Conservation (phyloP, 1,140 invertebrate species). For the Drosophila erecta region DNA sequence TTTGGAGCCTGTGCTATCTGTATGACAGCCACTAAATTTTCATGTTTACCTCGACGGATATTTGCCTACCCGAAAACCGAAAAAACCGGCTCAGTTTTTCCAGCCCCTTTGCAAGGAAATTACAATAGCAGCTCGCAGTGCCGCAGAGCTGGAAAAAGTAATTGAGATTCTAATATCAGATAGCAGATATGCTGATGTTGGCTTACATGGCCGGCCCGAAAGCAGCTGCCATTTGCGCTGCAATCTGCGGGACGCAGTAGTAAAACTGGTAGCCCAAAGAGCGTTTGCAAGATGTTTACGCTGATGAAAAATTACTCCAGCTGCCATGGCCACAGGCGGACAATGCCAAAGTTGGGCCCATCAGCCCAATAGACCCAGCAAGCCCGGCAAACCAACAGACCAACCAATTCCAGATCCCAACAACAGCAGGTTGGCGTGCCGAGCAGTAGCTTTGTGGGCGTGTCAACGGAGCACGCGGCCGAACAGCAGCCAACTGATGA, state of each 20-base stretch:
- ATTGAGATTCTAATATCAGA: slow-evolving; percentile 82
- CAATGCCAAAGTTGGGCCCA: slow-evolving; percentile 13
- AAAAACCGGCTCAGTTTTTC: slow-evolving; percentile 46
- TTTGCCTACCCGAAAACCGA: slow-evolving; percentile 51
- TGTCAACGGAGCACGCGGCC: slow-evolving; percentile 42
- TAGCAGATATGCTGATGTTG: slow-evolving; percentile 65
- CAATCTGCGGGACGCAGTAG: slow-evolving; percentile 21
- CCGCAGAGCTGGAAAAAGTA: slow-evolving; percentile 72
- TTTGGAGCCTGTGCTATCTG: slow-evolving; percentile 12
- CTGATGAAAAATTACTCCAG: slow-evolving; percentile 79
- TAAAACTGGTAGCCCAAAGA: slow-evolving; percentile 66
- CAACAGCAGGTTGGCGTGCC: slow-evolving; percentile 26
- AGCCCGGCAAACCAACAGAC: background rate
- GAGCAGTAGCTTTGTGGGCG: slow-evolving; percentile 47
- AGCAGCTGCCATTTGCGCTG: slow-evolving; percentile 19
- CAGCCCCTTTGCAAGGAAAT: slow-evolving; percentile 33
- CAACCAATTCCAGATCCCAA: slow-evolving; percentile 4
- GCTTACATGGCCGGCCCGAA: slow-evolving; percentile 52
- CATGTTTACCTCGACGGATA: slow-evolving; percentile 45
- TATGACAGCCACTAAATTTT: slow-evolving; percentile 53
- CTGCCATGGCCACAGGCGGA: slow-evolving; percentile 67
- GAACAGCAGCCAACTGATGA: slow-evolving; percentile 78
- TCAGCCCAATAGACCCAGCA: slow-evolving; percentile 1
- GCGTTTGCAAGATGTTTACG: slow-evolving; percentile 68
- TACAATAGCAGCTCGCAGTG: slow-evolving; percentile 49